These are phyloP conservation scores for Rotaria magnacalcarata DNA, from an alignment of 2,888 invertebrate genomes.

Conservation along the genomic window DNA sequence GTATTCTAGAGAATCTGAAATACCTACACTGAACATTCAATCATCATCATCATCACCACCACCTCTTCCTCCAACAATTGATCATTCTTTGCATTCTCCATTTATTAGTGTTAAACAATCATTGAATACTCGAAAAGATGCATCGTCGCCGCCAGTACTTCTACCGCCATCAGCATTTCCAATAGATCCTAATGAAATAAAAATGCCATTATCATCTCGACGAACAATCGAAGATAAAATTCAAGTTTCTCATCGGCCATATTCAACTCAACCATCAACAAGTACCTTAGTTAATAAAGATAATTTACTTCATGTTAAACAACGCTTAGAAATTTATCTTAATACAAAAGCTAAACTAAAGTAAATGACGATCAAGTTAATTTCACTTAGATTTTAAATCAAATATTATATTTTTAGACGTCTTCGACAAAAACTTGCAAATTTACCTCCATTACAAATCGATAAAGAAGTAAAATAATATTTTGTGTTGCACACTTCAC, in stretches of 20 bases:
- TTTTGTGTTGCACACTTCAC: neutral
- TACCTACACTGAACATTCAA: neutral
- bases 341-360: neutral
- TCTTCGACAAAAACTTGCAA: neutral
- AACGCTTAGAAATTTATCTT: neutral
- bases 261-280: too few species aligned
- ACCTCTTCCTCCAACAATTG: neutral
- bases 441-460: neutral
- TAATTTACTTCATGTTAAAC: neutral
- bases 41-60: neutral
- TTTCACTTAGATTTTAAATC: neutral
- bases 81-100: conserved; percentile 31
- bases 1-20: neutral
- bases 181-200: neutral
- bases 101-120: conserved; percentile 18
- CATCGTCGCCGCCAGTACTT: neutral
- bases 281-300: too few species aligned
- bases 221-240: neutral
- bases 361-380: neutral
- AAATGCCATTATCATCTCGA: neutral
- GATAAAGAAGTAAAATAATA: neutral
- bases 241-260: neutral
- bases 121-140: neutral
- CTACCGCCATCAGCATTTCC: conserved; percentile 35
- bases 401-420: neutral